Percentiles rank a stretch among this genome's conserved stretches.
Conservation (phyloP, 2,888 invertebrate genomes). For the Chydorus sphaericus region DNA sequence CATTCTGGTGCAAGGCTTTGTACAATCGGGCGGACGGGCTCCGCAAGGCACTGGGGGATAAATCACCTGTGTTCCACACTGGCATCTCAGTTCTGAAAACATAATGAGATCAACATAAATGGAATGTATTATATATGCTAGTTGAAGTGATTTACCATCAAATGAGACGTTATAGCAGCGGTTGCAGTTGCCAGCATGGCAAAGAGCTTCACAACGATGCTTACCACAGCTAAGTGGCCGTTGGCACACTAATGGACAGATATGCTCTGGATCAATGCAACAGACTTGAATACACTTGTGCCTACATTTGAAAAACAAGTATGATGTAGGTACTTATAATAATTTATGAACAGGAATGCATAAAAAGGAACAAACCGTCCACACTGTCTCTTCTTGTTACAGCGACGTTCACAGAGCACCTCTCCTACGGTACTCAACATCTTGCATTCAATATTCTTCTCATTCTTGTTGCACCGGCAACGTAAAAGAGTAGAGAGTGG, state of each 20-base stretch:
- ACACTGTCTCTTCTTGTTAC: constrained; percentile 72
- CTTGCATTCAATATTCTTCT: constrained; percentile 60
- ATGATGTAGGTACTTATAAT: background rate
- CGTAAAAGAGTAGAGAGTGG: constrained; percentile 53
- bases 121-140: background rate
- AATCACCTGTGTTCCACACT: constrained; percentile 71
- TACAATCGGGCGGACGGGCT: constrained; percentile 66
- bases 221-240: constrained; percentile 69
- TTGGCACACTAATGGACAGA: constrained; percentile 68
- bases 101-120: constrained; percentile 44
- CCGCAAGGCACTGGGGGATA: constrained; percentile 86
- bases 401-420: constrained; percentile 73
- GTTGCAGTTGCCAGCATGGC: constrained; percentile 72
- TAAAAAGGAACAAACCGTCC: constrained; percentile 37
- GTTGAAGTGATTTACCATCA: background rate
- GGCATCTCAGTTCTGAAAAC: constrained; percentile 82
- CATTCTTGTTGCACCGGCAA: constrained; percentile 75
- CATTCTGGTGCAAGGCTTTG: constrained; percentile 52
- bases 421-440: constrained; percentile 54
- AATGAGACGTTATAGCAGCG: constrained; percentile 47
- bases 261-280: constrained; percentile 73
- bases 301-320: background rate
- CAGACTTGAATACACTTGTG: constrained; percentile 83
- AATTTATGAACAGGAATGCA: background rate
- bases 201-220: constrained; percentile 75